A percentile compares a stretch with the other conserved stretches of the same genome.
Evolutionary conservation across 92 coral and sea anemone genomes (phyloP).

Genomic region (Phenganax marumi): DNA sequence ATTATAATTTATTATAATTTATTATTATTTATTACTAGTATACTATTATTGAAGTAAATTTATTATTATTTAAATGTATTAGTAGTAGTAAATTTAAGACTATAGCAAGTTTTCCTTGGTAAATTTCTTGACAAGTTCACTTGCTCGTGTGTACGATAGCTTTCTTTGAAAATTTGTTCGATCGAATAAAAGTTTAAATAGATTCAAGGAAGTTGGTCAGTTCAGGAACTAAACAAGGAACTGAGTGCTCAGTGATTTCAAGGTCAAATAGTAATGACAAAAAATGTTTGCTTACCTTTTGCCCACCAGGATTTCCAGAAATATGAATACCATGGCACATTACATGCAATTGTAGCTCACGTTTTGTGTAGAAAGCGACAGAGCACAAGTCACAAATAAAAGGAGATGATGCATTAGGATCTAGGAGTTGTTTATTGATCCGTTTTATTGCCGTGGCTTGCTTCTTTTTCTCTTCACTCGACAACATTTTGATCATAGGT

Average conservation of each 20-base stretch:
- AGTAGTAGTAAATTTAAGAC: too few relatives aligned
- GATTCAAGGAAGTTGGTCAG: too few relatives aligned
- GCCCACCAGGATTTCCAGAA: neutral
- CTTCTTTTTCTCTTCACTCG: neutral
- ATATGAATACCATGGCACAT: conserved; percentile 43
- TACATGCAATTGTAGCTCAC: conserved; percentile 34
- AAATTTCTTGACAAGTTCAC: too few relatives aligned
- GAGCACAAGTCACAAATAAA: conserved; percentile 35
- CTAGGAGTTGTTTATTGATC: neutral
- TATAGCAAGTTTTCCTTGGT: too few relatives aligned
- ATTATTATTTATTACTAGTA: too few relatives aligned
- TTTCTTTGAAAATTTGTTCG: too few relatives aligned
- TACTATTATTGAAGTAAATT: too few relatives aligned
- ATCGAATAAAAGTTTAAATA: too few relatives aligned
- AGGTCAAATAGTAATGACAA: neutral
- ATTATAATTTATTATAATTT: too few relatives aligned
- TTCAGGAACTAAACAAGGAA: too few relatives aligned
- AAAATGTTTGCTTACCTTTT: neutral
- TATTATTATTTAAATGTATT: too few relatives aligned
- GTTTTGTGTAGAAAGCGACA: conserved; percentile 34
- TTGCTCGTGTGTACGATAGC: too few relatives aligned
- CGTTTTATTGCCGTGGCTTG: neutral
- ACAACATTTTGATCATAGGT: neutral
- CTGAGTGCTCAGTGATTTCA: neutral
- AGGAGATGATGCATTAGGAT: conserved; percentile 6